phyloP scores from a whole-genome alignment of 2,113 vertebrate species.

The Dolichallabes microphthalmus region DNA sequence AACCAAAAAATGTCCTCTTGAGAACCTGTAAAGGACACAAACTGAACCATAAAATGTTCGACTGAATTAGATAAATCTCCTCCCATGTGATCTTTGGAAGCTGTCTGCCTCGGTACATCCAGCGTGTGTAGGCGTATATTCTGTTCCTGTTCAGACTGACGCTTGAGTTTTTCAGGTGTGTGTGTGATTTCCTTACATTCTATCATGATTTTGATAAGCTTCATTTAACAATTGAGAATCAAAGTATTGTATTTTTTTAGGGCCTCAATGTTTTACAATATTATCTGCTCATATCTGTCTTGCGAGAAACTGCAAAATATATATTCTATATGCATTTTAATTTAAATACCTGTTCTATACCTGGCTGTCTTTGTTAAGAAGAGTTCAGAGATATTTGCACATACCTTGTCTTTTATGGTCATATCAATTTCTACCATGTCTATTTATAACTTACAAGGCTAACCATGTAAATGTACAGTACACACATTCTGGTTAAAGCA shows the following conservation, averaged over 20 bases:
- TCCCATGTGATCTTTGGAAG: conserved; percentile 66
- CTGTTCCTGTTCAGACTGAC: conserved; percentile 4
- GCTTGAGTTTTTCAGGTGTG: conserved; percentile 37
- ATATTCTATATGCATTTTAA: too few species aligned
- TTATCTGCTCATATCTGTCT: neutral
- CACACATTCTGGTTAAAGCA: neutral
- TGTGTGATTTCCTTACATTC: neutral
- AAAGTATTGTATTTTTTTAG: neutral
- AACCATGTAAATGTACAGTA: neutral
- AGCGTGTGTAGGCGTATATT: conserved; percentile 8
- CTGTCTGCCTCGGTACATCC: neutral
- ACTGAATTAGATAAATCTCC: conserved; percentile 52
- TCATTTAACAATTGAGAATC: neutral
- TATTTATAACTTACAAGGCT: neutral
- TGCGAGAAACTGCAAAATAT: neutral
- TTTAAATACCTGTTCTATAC: neutral
- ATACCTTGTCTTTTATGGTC: neutral
- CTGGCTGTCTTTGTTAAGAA: neutral
- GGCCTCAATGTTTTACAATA: neutral
- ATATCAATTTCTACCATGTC: neutral
- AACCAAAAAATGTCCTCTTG: neutral
- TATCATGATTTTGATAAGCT: neutral
- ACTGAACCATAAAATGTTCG: conserved; percentile 8
- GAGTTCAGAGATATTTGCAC: neutral
- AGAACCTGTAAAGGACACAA: neutral